Evolutionary conservation across 2,888 invertebrate species (phyloP).

Genomic region (Incurvaria masculella): DNA sequence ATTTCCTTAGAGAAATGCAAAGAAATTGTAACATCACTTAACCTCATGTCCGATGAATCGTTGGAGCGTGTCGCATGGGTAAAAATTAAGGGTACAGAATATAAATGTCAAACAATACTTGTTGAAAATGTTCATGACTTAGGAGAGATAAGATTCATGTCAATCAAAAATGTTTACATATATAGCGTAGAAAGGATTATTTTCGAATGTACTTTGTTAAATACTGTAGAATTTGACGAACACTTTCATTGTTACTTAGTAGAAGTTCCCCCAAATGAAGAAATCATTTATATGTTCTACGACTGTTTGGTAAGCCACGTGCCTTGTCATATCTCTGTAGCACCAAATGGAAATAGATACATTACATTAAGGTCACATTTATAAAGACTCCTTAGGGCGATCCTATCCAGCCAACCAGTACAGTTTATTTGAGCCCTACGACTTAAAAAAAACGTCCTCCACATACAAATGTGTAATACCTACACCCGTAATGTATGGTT

Average conservation of each 20-base stretch:
- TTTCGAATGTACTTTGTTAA: neutral
- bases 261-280: too few species aligned
- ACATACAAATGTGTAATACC: too few species aligned
- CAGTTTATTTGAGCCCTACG: too few species aligned
- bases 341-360: too few species aligned
- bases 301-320: too few species aligned
- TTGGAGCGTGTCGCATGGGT: neutral
- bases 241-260: neutral
- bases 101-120: neutral
- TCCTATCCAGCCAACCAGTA: too few species aligned
- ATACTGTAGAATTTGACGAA: slow-evolving; percentile 2
- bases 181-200: neutral
- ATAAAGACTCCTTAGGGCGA: too few species aligned
- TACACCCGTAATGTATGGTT: neutral
- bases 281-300: too few species aligned
- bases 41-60: too few species aligned
- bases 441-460: too few species aligned
- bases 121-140: neutral
- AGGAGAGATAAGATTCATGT: neutral
- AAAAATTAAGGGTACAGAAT: neutral
- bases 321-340: too few species aligned
- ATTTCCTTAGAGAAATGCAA: neutral
- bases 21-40: neutral
- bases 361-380: too few species aligned
- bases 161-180: neutral